Evolutionary conservation across 2,113 vertebrate genomes (phyloP).

Genomic region (Crypturellus undulatus): DNA sequence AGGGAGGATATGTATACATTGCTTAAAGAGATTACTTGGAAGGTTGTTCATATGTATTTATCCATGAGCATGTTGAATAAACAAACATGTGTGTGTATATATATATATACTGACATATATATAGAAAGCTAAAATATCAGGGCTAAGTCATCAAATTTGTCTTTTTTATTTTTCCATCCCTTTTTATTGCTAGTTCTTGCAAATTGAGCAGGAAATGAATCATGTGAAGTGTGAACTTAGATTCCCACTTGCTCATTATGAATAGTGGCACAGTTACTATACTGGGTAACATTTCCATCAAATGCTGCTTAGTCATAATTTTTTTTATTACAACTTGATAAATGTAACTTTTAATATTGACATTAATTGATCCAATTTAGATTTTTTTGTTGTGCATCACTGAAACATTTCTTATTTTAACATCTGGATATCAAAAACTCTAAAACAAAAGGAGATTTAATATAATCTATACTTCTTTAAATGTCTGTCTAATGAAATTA

Average conservation of each 20-base stretch:
- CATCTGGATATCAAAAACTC: background rate
- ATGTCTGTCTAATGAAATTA: background rate
- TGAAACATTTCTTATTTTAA: background rate
- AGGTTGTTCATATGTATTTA: no score
- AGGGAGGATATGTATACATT: background rate
- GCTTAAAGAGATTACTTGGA: background rate
- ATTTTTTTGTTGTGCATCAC: background rate
- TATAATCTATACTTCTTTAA: background rate
- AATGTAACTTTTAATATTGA: background rate
- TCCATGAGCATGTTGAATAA: background rate
- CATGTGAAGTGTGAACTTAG: background rate
- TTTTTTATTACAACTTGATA: background rate
- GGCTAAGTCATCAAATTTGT: background rate
- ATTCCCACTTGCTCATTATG: background rate
- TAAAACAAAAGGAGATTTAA: background rate
- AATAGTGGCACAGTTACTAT: background rate
- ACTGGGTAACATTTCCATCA: background rate
- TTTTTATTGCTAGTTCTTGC: background rate
- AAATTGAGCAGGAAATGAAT: background rate
- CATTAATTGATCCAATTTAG: background rate
- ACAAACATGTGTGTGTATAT: fast-evolving
- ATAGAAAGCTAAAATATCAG: background rate
- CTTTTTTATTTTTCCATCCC: background rate
- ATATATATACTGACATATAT: background rate
- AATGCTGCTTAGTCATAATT: background rate